phyloP scores from a whole-genome alignment of 2,888 invertebrate genomes.

The Ceratothoa steindachneri region DNA sequence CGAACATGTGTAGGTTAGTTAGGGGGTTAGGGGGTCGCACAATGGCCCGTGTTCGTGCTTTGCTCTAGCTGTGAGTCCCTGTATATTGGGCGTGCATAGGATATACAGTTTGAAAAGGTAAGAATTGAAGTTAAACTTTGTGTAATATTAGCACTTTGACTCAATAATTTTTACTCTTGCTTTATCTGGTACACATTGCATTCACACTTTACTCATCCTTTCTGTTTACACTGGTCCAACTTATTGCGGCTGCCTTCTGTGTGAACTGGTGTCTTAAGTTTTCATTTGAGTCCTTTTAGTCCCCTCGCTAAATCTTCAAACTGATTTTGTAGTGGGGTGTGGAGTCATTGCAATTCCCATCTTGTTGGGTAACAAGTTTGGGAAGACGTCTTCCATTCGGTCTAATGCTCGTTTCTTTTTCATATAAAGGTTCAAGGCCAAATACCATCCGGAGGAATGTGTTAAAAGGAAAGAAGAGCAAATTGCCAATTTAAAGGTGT shows the following conservation, averaged over 20 bases:
- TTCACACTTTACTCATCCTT: too few relatives aligned
- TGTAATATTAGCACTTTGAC: not conserved
- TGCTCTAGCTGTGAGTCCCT: not conserved
- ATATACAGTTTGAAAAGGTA: not conserved
- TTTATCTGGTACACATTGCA: too few relatives aligned
- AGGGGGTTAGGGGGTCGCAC: slow-evolving; percentile 36
- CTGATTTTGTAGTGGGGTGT: too few relatives aligned
- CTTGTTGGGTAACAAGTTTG: too few relatives aligned
- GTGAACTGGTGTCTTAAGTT: too few relatives aligned
- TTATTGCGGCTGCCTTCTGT: too few relatives aligned
- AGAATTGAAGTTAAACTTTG: not conserved
- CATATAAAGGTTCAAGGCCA: slow-evolving; percentile 85
- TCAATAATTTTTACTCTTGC: not conserved
- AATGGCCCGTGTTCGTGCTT: slow-evolving; percentile 28
- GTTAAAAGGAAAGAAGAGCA: slow-evolving; percentile 84
- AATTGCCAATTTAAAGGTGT: slow-evolving; percentile 71
- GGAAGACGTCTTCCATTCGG: too few relatives aligned
- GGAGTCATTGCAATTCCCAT: too few relatives aligned
- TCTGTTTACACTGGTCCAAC: too few relatives aligned
- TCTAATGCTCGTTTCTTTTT: not conserved
- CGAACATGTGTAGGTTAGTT: slow-evolving; percentile 27
- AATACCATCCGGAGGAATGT: slow-evolving; percentile 97
- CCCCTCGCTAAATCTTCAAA: too few relatives aligned
- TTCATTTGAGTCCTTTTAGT: too few relatives aligned
- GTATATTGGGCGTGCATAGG: not conserved